A percentile compares a stretch with the other conserved stretches of the same genome.
phyloP scores from a whole-genome alignment of 2,113 vertebrate genomes.

The Calyptomena viridis region DNA sequence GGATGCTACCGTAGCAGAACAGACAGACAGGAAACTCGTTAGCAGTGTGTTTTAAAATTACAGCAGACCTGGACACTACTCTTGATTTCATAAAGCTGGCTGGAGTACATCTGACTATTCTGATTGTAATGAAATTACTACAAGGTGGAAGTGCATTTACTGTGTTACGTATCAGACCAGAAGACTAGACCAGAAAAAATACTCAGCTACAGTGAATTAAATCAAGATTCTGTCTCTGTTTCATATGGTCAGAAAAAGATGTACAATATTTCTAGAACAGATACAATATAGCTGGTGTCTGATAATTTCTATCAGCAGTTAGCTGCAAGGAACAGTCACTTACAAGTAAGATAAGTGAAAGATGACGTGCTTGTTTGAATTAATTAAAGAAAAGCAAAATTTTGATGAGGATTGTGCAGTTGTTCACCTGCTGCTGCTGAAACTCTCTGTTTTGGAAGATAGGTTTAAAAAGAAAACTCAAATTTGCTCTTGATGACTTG shows the following conservation, averaged over 20 bases:
- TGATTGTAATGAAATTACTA: neutral
- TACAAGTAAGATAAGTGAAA: neutral
- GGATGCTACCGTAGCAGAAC: neutral
- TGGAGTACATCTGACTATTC: neutral
- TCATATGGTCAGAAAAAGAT: neutral
- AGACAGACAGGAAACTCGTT: neutral
- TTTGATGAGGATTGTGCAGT: neutral
- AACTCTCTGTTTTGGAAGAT: neutral
- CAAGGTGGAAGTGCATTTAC: neutral
- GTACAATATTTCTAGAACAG: neutral
- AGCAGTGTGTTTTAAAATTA: neutral
- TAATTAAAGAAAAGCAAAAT: neutral
- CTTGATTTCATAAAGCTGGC: neutral
- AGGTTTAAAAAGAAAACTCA: neutral
- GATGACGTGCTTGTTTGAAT: neutral
- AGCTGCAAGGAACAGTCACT: neutral
- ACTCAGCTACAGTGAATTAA: neutral
- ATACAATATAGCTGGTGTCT: neutral
- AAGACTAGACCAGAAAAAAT: neutral
- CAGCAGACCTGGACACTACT: neutral
- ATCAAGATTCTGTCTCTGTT: neutral
- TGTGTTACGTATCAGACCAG: neutral
- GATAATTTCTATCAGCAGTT: neutral
- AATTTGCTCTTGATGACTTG: neutral
- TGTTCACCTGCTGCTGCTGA: neutral